Conservation (phyloP, 2,797 vertebrate species). For the Sphenopsis melanotis region DNA sequence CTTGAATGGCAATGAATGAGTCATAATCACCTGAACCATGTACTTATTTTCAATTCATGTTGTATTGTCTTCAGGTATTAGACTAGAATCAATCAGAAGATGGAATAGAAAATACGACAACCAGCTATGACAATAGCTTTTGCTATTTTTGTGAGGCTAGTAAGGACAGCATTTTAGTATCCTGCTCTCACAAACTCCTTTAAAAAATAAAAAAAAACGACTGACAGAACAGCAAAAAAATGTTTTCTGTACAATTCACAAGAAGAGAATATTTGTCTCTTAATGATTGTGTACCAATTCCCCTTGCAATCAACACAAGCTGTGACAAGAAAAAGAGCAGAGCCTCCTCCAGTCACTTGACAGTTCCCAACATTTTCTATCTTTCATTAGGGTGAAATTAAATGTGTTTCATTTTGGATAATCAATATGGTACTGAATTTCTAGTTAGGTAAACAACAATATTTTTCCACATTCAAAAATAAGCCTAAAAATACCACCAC, state of each 20-base stretch:
- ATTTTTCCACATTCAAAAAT: not conserved
- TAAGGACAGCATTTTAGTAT: conserved; percentile 1
- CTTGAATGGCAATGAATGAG: not conserved
- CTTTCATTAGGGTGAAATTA: not conserved
- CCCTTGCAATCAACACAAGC: conserved; percentile 27
- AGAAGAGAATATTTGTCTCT: not conserved
- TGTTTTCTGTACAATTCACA: not conserved
- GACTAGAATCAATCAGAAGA: not conserved
- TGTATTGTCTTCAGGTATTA: conserved; percentile 2
- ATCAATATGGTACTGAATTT: not conserved
- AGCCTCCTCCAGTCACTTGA: not conserved
- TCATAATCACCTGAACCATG: not conserved
- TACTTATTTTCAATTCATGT: not conserved
- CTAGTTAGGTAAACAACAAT: not conserved
- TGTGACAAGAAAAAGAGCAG: conserved; percentile 42
- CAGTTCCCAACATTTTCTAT: not conserved
- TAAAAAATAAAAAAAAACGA: not conserved
- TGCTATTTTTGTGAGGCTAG: not conserved
- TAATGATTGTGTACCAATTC: not conserved
- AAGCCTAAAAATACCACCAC: not conserved
- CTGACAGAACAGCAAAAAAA: not conserved
- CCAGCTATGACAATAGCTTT: not conserved
- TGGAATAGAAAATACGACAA: not conserved
- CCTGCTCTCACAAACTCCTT: not conserved
- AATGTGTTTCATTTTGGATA: not conserved